Percentiles rank a stretch among this genome's conserved stretches.
Evolutionary conservation across 2,113 vertebrate genomes (phyloP).

Genomic region (Pangasianodon hypophthalmus): DNA sequence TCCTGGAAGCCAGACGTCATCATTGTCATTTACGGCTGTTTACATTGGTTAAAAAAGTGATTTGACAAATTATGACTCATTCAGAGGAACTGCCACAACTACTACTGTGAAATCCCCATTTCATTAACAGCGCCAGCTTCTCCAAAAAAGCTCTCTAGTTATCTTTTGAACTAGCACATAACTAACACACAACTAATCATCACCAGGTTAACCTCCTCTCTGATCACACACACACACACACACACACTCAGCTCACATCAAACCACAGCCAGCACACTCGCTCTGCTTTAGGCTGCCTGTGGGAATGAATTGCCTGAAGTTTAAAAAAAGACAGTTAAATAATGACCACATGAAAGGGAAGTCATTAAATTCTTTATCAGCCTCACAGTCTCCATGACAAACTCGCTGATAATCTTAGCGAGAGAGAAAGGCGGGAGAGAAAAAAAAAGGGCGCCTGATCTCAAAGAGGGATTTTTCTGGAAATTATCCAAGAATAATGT

Average conservation of each 20-base stretch:
- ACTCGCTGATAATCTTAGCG: conserved; percentile 46
- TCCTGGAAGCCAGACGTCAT: conserved; percentile 63
- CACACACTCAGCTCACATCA: conserved; percentile 6
- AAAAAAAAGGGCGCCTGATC: conserved; percentile 60
- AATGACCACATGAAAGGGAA: conserved; percentile 47
- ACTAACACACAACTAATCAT: not conserved
- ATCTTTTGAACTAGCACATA: conserved; percentile 1
- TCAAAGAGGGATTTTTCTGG: conserved; percentile 74
- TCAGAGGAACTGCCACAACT: conserved; percentile 10
- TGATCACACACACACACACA: conserved; percentile 14
- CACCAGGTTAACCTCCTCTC: conserved; percentile 29
- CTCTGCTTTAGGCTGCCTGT: conserved; percentile 20
- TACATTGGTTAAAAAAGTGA: not conserved
- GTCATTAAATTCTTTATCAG: conserved; percentile 56
- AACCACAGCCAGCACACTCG: not conserved
- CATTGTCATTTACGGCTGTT: conserved; percentile 68
- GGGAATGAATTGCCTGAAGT: conserved; percentile 47
- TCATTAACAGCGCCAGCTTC: conserved; percentile 30
- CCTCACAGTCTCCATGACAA: conserved; percentile 54
- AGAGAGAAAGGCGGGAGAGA: conserved; percentile 10
- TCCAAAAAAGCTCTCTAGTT: not conserved
- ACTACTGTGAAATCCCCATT: conserved; percentile 26
- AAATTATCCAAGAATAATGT: conserved; percentile 80
- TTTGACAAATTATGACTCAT: conserved; percentile 27
- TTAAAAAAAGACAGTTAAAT: conserved; percentile 56